A percentile compares a stretch with the other conserved stretches of the same genome.
These are phyloP conservation scores for Catonia carolina DNA, from an alignment of 2,888 invertebrate genomes.

Conservation along the genomic window DNA sequence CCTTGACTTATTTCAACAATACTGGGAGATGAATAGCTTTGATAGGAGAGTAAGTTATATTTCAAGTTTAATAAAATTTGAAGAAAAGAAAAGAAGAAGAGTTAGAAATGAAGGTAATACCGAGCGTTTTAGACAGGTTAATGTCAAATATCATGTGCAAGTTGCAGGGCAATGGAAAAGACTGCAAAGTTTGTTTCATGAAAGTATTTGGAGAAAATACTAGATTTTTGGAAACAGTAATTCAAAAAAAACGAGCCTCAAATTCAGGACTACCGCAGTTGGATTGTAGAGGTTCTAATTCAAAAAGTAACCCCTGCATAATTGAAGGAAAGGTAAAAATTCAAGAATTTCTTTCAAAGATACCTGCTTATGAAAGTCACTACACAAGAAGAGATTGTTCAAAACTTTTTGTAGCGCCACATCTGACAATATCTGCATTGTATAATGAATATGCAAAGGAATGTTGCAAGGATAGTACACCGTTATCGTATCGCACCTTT, in stretches of 20 bases:
- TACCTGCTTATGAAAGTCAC: slow-evolving; percentile 2
- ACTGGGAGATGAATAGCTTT: not conserved
- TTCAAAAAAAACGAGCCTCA: slow-evolving; percentile 1
- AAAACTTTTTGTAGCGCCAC: not conserved
- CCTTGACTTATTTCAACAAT: not conserved
- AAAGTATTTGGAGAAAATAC: not conserved
- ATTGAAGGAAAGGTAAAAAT: not conserved
- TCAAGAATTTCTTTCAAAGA: not conserved
- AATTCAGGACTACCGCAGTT: not conserved
- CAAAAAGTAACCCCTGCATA: not conserved
- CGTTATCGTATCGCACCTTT: no score
- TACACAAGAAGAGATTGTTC: not conserved
- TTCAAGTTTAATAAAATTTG: not conserved
- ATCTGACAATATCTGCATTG: not conserved
- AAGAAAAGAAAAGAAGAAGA: not conserved
- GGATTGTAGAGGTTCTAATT: not conserved
- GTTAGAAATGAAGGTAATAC: not conserved
- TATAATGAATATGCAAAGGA: not conserved
- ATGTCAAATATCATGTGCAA: not conserved
- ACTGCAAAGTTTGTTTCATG: not conserved
- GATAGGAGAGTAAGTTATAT: not conserved
- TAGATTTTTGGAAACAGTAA: not conserved
- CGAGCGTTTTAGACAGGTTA: not conserved
- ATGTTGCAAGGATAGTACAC: not conserved
- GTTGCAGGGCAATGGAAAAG: not conserved